Evolutionary conservation across 2,888 invertebrate species (phyloP), one percentile per base, ranked within the genome.

Genomic region (Ophion slaviceki): DNA sequence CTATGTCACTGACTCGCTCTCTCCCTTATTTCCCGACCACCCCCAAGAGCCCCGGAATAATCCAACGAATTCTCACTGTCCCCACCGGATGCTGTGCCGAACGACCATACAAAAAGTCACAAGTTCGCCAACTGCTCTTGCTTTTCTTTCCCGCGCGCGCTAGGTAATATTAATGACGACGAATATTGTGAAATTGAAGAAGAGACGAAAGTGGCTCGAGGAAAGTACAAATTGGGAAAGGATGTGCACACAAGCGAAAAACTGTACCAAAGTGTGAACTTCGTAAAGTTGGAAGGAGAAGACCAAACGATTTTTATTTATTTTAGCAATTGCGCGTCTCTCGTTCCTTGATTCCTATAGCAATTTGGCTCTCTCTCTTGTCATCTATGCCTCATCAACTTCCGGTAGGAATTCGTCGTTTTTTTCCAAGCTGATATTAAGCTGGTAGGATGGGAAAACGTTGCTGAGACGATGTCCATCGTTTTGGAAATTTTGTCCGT

Each of bases 41-140:
- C 47, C 47, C n/a, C n/a, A 32, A 75, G 64, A 40, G 40, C 40
- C 75, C 32, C 10, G 28, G 66, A 76, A 76, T 76, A 64, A 66
- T 64, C n/a, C 66, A 76, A 66, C 66, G 47, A 40, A 40, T 62
- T 53, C 62, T 36, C n/a, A 53, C 45, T 66, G 7, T 32, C 57
- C 11, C 64, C 36, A 40, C 61, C 76, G 66, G 40, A 4, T 53
- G 66, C 5, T 53, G 8, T 57, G 67, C 66, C 57, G 36, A 59
- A 59, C 53, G 53, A 53, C 53, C 53, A 36, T 36, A 57, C 32
- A 57, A 67, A 66, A 57, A 66, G 57, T 66, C 36, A 36, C 45
- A 40, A 67, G 67, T 57, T 36, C 24, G 53, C 32, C 57, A 62
- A 40, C 67, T 40, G 7, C 68, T 78, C 78, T 62, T 36, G 47